phyloP scores from a whole-genome alignment of 2,888 invertebrate species.

The Ennomos fuscantarius region DNA sequence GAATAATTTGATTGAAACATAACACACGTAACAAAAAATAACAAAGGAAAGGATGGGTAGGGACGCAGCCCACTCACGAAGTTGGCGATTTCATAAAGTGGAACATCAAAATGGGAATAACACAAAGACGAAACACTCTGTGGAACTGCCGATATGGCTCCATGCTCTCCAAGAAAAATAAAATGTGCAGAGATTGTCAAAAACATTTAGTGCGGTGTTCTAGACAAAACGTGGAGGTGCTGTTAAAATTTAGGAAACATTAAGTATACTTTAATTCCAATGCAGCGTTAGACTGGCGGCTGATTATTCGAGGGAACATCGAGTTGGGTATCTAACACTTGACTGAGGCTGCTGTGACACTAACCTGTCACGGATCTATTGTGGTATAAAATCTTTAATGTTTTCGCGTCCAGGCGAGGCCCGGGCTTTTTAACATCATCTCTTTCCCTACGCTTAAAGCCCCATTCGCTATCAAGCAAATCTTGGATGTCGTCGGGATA shows the following conservation, averaged over 20 bases:
- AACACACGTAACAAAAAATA: conserved; percentile 22
- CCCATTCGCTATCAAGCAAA: conserved; percentile 88
- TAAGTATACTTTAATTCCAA: conserved; percentile 49
- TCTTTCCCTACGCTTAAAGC: conserved; percentile 94
- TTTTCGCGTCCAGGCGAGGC: conserved; percentile 90
- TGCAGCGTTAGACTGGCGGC: conserved; percentile 53
- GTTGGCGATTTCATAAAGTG: conserved; percentile 23
- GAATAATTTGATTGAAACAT: conserved; percentile 20
- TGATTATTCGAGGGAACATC: conserved; percentile 65
- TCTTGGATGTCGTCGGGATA: conserved; percentile 84
- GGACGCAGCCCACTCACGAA: conserved; percentile 33
- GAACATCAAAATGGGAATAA: conserved; percentile 39
- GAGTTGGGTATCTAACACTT: conserved; percentile 61
- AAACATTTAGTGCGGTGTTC: conserved; percentile 77
- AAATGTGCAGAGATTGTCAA: conserved; percentile 68
- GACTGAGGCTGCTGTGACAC: conserved; percentile 77
- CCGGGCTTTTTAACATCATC: conserved; percentile 98
- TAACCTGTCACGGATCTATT: conserved; percentile 84
- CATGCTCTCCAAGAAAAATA: conserved; percentile 66
- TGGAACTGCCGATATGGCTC: conserved; percentile 54
- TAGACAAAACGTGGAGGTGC: conserved; percentile 75
- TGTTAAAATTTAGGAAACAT: conserved; percentile 56
- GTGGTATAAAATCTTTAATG: conserved; percentile 78
- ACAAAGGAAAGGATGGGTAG: conserved; percentile 22
- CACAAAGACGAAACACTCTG: conserved; percentile 50